phyloP scores from a whole-genome alignment of 2,888 invertebrate genomes.

The Agrochola macilenta region DNA sequence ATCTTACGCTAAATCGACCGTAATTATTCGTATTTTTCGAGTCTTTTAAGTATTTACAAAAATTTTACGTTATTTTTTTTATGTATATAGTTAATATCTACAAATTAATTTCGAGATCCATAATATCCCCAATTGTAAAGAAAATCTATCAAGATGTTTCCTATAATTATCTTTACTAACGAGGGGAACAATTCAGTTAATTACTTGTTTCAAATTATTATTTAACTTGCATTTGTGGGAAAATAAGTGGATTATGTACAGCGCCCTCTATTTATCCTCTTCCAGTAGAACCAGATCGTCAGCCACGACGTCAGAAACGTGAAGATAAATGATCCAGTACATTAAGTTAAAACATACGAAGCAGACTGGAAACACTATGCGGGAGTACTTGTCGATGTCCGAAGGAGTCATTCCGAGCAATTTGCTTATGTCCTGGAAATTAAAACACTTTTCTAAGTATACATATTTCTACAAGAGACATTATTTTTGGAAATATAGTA shows the following conservation, averaged over 20 bases:
- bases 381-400: constrained; percentile 99
- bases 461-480: constrained; percentile 5
- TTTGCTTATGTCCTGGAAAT: constrained; percentile 95
- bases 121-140: not conserved
- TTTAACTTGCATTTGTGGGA: constrained; percentile 71
- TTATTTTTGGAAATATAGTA: not conserved
- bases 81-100: constrained; percentile 33
- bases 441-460: constrained; percentile 45
- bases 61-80: constrained; percentile 23
- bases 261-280: constrained; percentile 90
- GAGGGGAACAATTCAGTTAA: constrained; percentile 16
- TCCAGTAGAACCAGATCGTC: constrained; percentile 97
- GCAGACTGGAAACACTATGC: constrained; percentile 99
- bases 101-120: constrained; percentile 15
- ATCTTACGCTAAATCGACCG: constrained; percentile 47
- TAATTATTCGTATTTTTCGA: constrained; percentile 43
- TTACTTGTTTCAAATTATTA: constrained; percentile 84
- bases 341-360: constrained; percentile 99
- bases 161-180: not conserved
- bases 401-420: constrained; percentile 98
- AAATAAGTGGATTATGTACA: constrained; percentile 83
- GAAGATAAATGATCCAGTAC: constrained; percentile 99
- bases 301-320: constrained; percentile 98
- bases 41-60: constrained; percentile 53
- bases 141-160: constrained; percentile 25